These are phyloP conservation scores for Galleria mellonella DNA, from an alignment of 1,140 invertebrate genomes.

Conservation along the genomic window DNA sequence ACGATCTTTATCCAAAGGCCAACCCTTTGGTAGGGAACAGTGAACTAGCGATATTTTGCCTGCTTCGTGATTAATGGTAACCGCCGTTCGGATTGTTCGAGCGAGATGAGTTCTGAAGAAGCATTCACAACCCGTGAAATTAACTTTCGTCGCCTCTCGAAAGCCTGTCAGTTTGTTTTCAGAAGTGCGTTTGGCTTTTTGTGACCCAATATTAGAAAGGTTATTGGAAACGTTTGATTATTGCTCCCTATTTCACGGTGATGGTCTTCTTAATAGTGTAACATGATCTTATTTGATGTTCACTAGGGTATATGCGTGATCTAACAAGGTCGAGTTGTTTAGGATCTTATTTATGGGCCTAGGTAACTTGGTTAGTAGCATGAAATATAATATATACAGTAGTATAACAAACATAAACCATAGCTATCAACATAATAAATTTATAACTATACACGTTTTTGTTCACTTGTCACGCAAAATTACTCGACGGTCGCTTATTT, in stretches of 20 bases:
- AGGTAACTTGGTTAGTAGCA: no score
- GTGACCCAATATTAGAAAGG: constrained; percentile 21
- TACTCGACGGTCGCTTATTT: no score
- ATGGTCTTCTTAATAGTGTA: constrained; percentile 7
- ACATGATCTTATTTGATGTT: no score
- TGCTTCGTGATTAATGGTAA: constrained; percentile 56
- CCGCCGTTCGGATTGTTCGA: constrained; percentile 52
- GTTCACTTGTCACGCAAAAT: no score
- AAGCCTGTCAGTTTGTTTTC: constrained; percentile 52
- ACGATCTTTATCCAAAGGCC: not conserved
- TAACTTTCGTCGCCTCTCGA: constrained; percentile 55
- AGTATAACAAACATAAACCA: no score
- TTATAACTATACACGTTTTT: no score
- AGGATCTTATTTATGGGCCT: no score
- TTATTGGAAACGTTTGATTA: constrained; percentile 29
- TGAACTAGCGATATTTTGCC: constrained; percentile 48
- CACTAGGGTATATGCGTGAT: no score
- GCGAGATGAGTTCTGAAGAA: constrained; percentile 60
- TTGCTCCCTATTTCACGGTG: constrained; percentile 17
- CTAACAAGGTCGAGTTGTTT: no score
- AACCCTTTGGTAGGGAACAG: constrained; percentile 8
- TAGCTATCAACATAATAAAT: no score
- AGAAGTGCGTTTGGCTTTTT: constrained; percentile 32
- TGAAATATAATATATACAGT: no score
- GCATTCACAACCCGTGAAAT: constrained; percentile 65